Conservation (phyloP, 2,797 vertebrate species). For the Anolis apletophallus region DNA sequence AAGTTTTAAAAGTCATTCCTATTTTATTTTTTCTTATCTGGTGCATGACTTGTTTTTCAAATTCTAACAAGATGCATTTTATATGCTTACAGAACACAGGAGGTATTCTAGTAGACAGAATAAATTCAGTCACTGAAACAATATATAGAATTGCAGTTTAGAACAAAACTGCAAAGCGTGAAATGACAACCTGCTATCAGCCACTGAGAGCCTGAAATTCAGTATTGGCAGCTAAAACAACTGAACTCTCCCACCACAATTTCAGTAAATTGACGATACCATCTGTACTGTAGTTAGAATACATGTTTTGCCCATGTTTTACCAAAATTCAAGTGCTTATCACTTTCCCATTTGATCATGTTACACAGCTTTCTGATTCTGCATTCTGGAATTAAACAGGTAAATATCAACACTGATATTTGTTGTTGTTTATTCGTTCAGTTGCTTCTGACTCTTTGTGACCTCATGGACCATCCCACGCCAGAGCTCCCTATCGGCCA, state of each 20-base stretch:
- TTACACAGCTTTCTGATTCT: background rate
- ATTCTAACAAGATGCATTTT: slow-evolving; percentile 51
- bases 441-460: no score
- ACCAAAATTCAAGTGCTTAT: background rate
- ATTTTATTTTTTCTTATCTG: slow-evolving; percentile 31
- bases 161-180: slow-evolving; percentile 69
- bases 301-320: slow-evolving; percentile 14
- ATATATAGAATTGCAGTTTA: slow-evolving; percentile 63
- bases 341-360: background rate
- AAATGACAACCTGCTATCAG: slow-evolving; percentile 74
- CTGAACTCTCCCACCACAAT: slow-evolving; percentile 53
- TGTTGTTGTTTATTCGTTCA: no score
- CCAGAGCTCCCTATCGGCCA: no score
- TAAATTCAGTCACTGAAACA: slow-evolving; percentile 59
- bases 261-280: slow-evolving; percentile 50
- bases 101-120: slow-evolving; percentile 43
- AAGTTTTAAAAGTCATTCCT: slow-evolving; percentile 26
- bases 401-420: background rate
- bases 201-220: slow-evolving; percentile 57
- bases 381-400: background rate
- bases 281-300: slow-evolving; percentile 46
- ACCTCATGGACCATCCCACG: no score
- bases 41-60: slow-evolving; percentile 24
- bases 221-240: slow-evolving; percentile 56
- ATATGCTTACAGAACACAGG: slow-evolving; percentile 44